Evolutionary conservation across 2,797 vertebrate genomes (phyloP), one percentile per base, ranked within the genome.

Genomic region (Poeciliopsis presidionis): DNA sequence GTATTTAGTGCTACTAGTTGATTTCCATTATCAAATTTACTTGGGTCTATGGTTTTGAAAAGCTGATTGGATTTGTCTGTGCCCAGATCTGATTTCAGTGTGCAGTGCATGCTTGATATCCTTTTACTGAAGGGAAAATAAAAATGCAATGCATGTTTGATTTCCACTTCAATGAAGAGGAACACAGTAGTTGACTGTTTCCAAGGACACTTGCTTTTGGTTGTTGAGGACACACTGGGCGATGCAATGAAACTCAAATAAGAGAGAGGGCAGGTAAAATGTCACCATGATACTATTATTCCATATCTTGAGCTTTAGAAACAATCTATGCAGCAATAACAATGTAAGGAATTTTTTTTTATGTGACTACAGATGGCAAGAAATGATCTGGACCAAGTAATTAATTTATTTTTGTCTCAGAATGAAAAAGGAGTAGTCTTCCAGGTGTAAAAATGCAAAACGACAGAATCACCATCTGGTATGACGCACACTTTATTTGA

Each of bases 401-500:
- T 30, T 33, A 55, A 53, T 43, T 4, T 28, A 46, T 0, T 47
- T 61, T 76, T 43, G 14, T 45, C 72, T 74, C 71, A n/a, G 18
- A 51, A 65, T 8, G 39, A 46, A 51, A 77, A 84, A 73, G 63
- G 1, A 20, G 28, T 33, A 36, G 18, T 63, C 13, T 69, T 80
- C 36, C 3, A n/a, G 67, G 47, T 88, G 30, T 30, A 72, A 86
- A 80, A 79, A 7, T 67, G 88, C 75, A 87, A 30, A n/a, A 67
- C 74, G 57, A 80, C 71, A 72, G 30, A 33, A 65, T 81, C 73
- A 79, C 33, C 45, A 79, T 92, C 92, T 91, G 88, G 81, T 92
- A 85, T 77, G 71, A 77, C 73, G 83, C 83, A 80, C 86, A 80
- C 86, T 96, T 96, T 94, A 95, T 95, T 96, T 74, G 86, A 85